Percentiles rank a stretch among this genome's conserved stretches.
phyloP scores from a whole-genome alignment of 2,113 vertebrate species.

The Pseudopodoces humilis region DNA sequence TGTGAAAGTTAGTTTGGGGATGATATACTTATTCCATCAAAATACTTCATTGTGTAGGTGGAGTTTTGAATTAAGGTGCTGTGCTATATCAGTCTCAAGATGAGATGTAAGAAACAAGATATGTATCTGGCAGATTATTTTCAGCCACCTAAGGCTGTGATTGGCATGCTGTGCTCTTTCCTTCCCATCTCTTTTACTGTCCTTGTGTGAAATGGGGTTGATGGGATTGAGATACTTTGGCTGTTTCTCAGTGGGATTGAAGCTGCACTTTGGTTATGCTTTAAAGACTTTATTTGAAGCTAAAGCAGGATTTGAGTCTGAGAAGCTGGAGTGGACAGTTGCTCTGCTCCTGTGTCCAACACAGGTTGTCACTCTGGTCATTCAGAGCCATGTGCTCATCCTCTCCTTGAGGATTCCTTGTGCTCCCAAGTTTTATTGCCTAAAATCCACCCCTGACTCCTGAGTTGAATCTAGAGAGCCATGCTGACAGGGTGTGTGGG shows the following conservation, averaged over 20 bases:
- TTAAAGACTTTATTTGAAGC: neutral
- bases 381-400: neutral
- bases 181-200: neutral
- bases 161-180: neutral
- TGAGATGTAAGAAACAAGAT: neutral
- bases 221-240: neutral
- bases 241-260: neutral
- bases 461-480: neutral
- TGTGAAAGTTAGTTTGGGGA: neutral
- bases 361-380: neutral
- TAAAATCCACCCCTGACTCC: neutral
- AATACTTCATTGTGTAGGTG: neutral
- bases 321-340: neutral
- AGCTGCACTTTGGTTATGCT: neutral
- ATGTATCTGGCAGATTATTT: neutral
- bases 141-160: neutral
- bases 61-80: neutral
- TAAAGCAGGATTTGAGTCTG: neutral
- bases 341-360: neutral
- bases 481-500: neutral
- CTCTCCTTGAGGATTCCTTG: neutral
- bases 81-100: neutral
- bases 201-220: neutral
- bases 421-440: neutral
- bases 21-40: neutral